These are phyloP conservation scores for Grammomys dolichurus DNA, from an alignment of 2,113 vertebrate species.

Conservation along the genomic window DNA sequence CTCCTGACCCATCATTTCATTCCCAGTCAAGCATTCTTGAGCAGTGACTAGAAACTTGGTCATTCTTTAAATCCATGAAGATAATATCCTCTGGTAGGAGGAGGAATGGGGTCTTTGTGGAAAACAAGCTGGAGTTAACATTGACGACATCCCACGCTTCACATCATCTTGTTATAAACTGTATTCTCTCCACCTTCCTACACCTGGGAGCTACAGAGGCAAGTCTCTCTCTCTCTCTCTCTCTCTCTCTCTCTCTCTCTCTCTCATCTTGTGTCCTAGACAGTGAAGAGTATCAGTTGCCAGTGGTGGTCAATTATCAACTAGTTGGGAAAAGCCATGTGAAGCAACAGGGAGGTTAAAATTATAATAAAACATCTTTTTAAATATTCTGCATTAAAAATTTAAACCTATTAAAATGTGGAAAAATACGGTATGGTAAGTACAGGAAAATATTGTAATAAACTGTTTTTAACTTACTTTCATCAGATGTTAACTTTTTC, in stretches of 20 bases:
- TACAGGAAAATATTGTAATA: neutral
- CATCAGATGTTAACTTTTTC: neutral
- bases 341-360: neutral
- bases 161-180: neutral
- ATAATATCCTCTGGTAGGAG: neutral
- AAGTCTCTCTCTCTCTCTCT: neutral
- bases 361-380: neutral
- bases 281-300: neutral
- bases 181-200: neutral
- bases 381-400: neutral
- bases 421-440: neutral
- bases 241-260: neutral
- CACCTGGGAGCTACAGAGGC: too few species aligned
- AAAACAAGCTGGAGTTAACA: neutral
- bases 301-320: neutral
- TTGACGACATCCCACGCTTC: neutral
- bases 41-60: neutral
- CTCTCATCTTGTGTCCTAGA: neutral
- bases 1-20: neutral
- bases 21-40: neutral
- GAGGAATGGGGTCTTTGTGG: neutral
- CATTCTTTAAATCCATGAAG: neutral
- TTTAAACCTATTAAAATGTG: neutral
- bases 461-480: neutral
- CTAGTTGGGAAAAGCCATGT: neutral